Evolutionary conservation across 2,888 invertebrate species (phyloP).

Genomic region (Netelia inedita): DNA sequence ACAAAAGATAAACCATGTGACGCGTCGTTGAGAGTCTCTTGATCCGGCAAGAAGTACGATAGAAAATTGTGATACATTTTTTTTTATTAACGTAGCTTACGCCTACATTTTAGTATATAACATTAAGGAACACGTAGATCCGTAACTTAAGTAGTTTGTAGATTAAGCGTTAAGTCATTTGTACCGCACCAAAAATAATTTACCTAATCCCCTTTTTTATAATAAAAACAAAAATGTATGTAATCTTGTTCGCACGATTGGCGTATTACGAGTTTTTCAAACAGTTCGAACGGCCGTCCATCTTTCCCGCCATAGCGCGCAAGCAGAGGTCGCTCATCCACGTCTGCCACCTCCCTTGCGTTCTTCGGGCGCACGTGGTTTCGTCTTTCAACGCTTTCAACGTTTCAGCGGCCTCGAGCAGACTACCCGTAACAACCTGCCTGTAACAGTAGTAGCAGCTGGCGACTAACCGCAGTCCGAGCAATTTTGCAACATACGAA

Average conservation of each 20-base stretch:
- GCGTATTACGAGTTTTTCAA: background rate
- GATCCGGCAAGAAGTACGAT: constrained; percentile 46
- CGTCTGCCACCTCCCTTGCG: background rate
- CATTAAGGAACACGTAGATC: constrained; percentile 2
- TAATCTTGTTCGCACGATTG: background rate
- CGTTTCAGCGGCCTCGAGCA: background rate
- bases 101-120: background rate
- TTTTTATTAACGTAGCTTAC: constrained; percentile 18
- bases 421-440: background rate
- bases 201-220: constrained; percentile 5
- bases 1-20: background rate
- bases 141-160: constrained; percentile 18
- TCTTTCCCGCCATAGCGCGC: background rate
- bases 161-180: constrained; percentile 58
- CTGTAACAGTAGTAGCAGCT: background rate
- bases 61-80: constrained; percentile 60
- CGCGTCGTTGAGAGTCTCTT: background rate
- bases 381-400: background rate
- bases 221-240: constrained; percentile 16
- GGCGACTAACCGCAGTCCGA: background rate
- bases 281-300: background rate
- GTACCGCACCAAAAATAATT: constrained; percentile 29
- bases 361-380: constrained; percentile 24
- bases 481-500: background rate
- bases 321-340: background rate